Conservation (phyloP, 2,113 vertebrate species). For the Gymnarchus niloticus region DNA sequence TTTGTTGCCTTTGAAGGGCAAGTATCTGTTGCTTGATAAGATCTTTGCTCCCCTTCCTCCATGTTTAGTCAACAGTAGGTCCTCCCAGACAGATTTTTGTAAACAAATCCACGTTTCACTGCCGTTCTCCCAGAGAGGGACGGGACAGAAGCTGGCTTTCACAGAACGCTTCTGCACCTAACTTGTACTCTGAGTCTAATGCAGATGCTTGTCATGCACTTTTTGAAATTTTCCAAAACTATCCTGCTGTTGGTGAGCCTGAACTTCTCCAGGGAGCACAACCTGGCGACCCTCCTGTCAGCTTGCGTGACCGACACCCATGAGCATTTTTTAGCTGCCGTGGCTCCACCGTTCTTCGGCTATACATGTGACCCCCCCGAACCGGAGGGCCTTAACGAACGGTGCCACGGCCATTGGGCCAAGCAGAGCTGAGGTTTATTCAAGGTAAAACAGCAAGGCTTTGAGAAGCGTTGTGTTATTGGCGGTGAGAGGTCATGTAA, state of each 20-base stretch:
- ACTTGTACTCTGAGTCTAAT: not conserved
- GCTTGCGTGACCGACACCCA: too few relatives aligned
- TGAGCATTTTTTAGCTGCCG: not conserved
- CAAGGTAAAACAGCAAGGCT: not conserved
- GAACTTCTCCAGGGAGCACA: not conserved
- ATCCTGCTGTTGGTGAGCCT: not conserved
- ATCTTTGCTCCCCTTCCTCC: not conserved
- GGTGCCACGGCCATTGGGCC: not conserved
- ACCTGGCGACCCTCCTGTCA: not conserved
- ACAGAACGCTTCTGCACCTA: not conserved
- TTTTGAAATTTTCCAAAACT: not conserved
- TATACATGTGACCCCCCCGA: not conserved
- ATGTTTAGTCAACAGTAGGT: constrained; percentile 6
- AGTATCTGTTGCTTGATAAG: not conserved
- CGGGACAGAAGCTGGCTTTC: not conserved
- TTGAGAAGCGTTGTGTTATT: not conserved
- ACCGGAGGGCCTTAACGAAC: not conserved
- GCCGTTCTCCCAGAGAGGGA: not conserved
- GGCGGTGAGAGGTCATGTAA: not conserved
- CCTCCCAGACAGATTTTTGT: not conserved
- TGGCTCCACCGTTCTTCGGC: not conserved
- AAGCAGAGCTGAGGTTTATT: not conserved
- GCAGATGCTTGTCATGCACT: not conserved
- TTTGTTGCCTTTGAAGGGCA: not conserved
- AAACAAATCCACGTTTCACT: not conserved